A percentile compares a stretch with the other conserved stretches of the same genome.
phyloP scores from a whole-genome alignment of 2,113 vertebrate genomes.

The Embiotoca jacksoni region DNA sequence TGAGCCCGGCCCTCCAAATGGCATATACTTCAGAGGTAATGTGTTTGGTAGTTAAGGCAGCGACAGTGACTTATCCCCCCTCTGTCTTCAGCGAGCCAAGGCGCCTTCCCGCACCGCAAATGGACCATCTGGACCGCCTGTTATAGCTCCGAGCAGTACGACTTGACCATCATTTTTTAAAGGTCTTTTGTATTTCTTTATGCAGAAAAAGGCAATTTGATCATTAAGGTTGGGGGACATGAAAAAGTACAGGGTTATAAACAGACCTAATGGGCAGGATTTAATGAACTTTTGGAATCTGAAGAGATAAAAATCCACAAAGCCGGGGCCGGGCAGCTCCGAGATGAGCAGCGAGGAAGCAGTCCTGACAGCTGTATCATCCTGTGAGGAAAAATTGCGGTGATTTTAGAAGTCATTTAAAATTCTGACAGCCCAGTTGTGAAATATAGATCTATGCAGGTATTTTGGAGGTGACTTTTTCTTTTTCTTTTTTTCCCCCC shows the following conservation, averaged over 20 bases:
- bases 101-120: constrained; percentile 58
- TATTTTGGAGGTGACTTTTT: constrained; percentile 48
- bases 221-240: constrained; percentile 63
- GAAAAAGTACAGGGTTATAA: constrained; percentile 70
- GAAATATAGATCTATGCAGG: constrained; percentile 65
- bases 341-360: constrained; percentile 25
- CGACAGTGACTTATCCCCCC: constrained; percentile 77
- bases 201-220: constrained; percentile 61
- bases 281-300: constrained; percentile 56
- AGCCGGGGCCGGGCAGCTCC: neutral
- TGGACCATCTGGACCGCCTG: constrained; percentile 80
- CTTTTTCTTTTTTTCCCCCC: too few species aligned
- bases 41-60: constrained; percentile 76
- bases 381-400: constrained; percentile 40
- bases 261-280: constrained; percentile 63
- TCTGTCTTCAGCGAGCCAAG: constrained; percentile 56
- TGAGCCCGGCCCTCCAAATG: constrained; percentile 63
- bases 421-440: constrained; percentile 59
- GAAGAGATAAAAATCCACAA: constrained; percentile 34
- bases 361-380: constrained; percentile 32
- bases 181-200: constrained; percentile 64
- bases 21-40: constrained; percentile 77
- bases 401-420: constrained; percentile 61
- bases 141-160: constrained; percentile 65
- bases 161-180: constrained; percentile 75